Evolutionary conservation across 53 echinoderm and acorn worm genomes (phyloP).

Genomic region (Holothuria leucospilota): DNA sequence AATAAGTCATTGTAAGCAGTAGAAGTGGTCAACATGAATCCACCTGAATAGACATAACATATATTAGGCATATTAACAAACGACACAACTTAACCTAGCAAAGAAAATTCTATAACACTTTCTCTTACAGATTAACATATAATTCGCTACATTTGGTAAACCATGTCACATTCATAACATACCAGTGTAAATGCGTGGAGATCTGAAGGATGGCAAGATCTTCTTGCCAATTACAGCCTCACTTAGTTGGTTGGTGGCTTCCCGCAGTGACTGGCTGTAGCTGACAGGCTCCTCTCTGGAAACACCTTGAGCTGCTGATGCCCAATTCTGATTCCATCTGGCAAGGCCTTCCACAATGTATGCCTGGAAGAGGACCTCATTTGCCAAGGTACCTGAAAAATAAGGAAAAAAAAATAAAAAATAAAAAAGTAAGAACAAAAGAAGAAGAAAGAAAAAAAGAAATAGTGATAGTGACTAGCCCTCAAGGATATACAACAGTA

Average conservation of each 20-base stretch:
- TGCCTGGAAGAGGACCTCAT: constrained; percentile 72
- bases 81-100: neutral
- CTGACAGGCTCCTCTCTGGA: constrained; percentile 3
- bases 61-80: neutral
- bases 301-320: neutral
- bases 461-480: no score
- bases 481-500: no score
- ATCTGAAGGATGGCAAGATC: constrained; percentile 45
- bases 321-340: constrained; percentile 53
- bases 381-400: constrained; percentile 68
- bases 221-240: constrained; percentile 44
- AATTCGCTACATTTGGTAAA: neutral
- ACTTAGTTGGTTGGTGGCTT: constrained; percentile 23
- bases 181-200: constrained; percentile 32
- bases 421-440: no score
- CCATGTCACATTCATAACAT: constrained; percentile 2
- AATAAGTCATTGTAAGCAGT: no score
- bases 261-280: constrained; percentile 33
- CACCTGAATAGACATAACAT: no score
- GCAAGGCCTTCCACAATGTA: constrained; percentile 71
- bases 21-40: no score
- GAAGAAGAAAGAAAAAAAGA: no score
- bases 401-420: neutral
- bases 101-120: neutral
- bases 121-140: neutral